Evolutionary conservation across 1,140 invertebrate genomes (phyloP).

Genomic region (Psix sp.): DNA sequence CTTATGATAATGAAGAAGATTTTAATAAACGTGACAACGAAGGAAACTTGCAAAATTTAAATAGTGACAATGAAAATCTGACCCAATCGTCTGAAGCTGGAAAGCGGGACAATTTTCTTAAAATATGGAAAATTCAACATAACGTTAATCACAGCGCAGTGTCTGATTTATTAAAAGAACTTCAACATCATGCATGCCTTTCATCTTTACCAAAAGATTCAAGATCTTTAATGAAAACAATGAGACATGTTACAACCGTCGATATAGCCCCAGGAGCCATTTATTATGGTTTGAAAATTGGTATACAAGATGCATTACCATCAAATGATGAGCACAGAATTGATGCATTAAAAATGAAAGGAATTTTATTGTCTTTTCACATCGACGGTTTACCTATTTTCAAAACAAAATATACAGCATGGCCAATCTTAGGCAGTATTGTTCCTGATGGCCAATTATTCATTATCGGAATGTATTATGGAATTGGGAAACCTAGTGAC

Average conservation of each 20-base stretch:
- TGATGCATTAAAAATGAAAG: not conserved
- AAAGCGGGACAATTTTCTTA: too few species aligned
- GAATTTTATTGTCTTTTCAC: slow-evolving; percentile 31
- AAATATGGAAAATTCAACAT: too few species aligned
- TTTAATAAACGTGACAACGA: too few species aligned
- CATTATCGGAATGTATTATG: slow-evolving; percentile 49
- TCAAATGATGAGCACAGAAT: slow-evolving; percentile 5
- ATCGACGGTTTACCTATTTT: slow-evolving; percentile 53
- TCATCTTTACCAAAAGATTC: slow-evolving; percentile 21
- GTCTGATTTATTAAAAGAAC: too few species aligned
- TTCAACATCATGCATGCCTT: slow-evolving; percentile 22
- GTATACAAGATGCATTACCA: slow-evolving; percentile 19
- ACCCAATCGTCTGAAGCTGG: too few species aligned
- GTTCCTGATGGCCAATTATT: slow-evolving; percentile 31
- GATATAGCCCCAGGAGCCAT: slow-evolving; percentile 12
- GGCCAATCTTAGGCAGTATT: slow-evolving; percentile 60
- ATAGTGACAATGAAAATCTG: too few species aligned
- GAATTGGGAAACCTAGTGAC: slow-evolving; percentile 41
- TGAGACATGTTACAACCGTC: slow-evolving; percentile 12
- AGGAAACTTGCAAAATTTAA: too few species aligned
- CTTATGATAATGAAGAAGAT: too few species aligned
- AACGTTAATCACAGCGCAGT: too few species aligned
- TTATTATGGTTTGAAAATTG: slow-evolving; percentile 32
- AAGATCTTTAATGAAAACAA: slow-evolving; percentile 30
- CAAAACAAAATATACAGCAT: slow-evolving; percentile 38